Conservation (phyloP, 2,113 vertebrate species). For the Otus sunia region DNA sequence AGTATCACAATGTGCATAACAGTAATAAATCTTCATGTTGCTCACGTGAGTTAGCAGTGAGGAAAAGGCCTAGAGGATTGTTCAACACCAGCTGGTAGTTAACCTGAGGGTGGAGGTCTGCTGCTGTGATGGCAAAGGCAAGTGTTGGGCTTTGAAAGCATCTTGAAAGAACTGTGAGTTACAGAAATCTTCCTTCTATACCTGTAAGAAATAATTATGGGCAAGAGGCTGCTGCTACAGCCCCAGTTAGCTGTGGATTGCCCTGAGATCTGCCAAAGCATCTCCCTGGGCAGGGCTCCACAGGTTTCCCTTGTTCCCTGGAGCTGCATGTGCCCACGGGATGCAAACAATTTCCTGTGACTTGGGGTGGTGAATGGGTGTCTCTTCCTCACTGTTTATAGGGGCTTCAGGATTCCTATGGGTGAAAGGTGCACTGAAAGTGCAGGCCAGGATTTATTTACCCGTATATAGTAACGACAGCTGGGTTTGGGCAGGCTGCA, state of each 20-base stretch:
- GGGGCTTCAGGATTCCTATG: neutral
- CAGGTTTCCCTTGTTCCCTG: neutral
- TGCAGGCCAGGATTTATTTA: neutral
- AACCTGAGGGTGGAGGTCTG: neutral
- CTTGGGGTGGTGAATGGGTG: neutral
- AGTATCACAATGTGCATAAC: no score
- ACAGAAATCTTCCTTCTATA: neutral
- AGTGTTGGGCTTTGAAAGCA: neutral
- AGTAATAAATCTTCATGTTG: neutral
- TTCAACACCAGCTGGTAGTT: neutral
- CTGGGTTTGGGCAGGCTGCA: neutral
- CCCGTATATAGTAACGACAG: rapidly evolving
- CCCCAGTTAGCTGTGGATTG: neutral
- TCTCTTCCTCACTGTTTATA: neutral
- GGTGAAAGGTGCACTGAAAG: neutral
- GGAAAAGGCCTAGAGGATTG: neutral
- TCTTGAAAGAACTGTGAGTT: neutral
- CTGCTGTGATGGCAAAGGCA: neutral
- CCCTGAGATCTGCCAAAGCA: neutral
- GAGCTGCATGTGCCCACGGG: rapidly evolving
- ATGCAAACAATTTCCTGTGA: no score
- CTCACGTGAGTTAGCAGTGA: neutral
- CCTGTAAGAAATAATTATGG: neutral
- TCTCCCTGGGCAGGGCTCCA: neutral
- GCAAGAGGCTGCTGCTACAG: neutral